Base-by-base conservation (phyloP, 2,888 invertebrate genomes). In the Rhamnusium bicolor region DNA sequence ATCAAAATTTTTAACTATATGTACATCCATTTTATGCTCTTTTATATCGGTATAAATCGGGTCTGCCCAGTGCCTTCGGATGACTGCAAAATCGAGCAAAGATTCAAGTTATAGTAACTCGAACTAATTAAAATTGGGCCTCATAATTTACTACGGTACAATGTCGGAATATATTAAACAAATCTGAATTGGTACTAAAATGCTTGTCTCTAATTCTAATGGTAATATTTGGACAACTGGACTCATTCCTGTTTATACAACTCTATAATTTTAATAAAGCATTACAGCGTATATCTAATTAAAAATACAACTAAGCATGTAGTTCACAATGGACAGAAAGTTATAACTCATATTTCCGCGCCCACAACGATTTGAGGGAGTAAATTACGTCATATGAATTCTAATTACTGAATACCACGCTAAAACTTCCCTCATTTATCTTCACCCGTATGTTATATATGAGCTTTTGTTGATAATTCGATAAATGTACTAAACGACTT, bases 381-480 rank as follows among this genome's bases (percentile, higher is more conserved):
- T 77, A 77, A 77, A 73, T 77, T 73, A 71, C 72, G 56, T 66
- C 72, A 69, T 71, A 75, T 77, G 77, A 73, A 77, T 75, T 75
- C 77, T 77, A 77, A 77, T 77, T 77, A 75, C 73, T 51, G 65
- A 68, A 75, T 61, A 75, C 66, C 75, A 75, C 66, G 75, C 75
- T 58, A 75, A 77, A 76, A 76, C 60, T 71, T 71, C 71, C 56
- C 66, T 71, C 71, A 53, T 71, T 71, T 66, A 71, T 71, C 27
- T 71, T 65, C 63, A 65, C 54, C 47, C 56, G 54, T 49, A 32
- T 68, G 32, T 69, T 63, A 14, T 58, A 69, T 79, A 80, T 71
- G 75, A 72, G 77, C 79, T 80, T 80, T 80, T 80, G 80, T 80
- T 80, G 73, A 78, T 80, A 80, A 79, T 79, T 76, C 66, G 71